These are phyloP conservation scores for Oceanodroma tethys DNA, from an alignment of 2,113 vertebrate genomes.

Conservation along the genomic window DNA sequence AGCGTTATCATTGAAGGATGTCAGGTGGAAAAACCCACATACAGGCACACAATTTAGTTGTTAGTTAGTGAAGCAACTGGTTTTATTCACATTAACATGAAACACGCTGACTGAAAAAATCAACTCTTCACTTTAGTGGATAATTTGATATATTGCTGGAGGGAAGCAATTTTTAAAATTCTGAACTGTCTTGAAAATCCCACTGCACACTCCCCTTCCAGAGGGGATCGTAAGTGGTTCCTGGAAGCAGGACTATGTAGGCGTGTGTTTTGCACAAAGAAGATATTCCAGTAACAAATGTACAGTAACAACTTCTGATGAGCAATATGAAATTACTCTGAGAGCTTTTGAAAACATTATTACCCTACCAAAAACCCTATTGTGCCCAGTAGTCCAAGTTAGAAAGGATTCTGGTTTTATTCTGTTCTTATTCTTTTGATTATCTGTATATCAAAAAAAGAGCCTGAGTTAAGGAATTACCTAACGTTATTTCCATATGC, in stretches of 20 bases:
- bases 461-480: not conserved
- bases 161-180: not conserved
- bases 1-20: not conserved
- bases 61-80: not conserved
- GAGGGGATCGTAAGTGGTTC: not conserved
- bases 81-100: not conserved
- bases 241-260: not conserved
- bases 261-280: not conserved
- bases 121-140: not conserved
- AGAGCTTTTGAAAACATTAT: not conserved
- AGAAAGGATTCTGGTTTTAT: not conserved
- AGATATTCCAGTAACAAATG: not conserved
- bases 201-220: not conserved
- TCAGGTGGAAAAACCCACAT: not conserved
- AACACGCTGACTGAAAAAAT: not conserved
- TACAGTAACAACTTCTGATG: not conserved
- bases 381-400: not conserved
- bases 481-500: not conserved
- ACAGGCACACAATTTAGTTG: not conserved
- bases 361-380: not conserved
- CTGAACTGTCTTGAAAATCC: not conserved
- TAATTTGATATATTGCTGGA: not conserved
- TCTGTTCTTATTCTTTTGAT: not conserved
- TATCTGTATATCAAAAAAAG: not conserved
- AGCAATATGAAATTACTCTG: not conserved